Evolutionary conservation across 2,113 vertebrate species (phyloP), one percentile per base, ranked within the genome.

Genomic region (Gallinago undulata): DNA sequence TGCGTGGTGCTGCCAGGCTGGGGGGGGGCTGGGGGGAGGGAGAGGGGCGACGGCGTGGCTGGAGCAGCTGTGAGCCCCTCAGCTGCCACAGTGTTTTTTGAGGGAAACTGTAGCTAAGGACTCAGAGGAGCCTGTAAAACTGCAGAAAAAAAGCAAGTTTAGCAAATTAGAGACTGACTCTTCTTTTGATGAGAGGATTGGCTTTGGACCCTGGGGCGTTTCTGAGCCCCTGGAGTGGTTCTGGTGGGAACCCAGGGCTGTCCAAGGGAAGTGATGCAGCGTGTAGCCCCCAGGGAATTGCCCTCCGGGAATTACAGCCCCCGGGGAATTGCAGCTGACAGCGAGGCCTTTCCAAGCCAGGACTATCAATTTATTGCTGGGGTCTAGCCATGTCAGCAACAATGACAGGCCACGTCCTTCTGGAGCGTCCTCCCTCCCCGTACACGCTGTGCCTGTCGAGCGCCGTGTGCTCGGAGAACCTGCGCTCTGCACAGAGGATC

Each of bases 401-500:
- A 22, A 23, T 6, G 72, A 18, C 3, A 21, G 68, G 50, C 43
- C 24, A 0, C 4, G 50, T 68, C 64, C 45, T 63, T 67, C 66
- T 33, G 79, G 70, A 84, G 56, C 39, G 30, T 28, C 73, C 37
- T 69, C 41, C 19, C 59, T 11, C 51, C 62, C 17, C 0, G 1
- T 7, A 0, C 37, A 4, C 72, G 53, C 92, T n/a, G 27, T 19
- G 57, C 67, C 79, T 30, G 41, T 19, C 33, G 13, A 3, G 3
- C 1, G 1, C 57, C 0, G 0, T 9, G n/a, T 5, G 3, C 73
- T 24, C 11, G 2, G 41, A 62, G 41, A 28, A 43, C 50, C 41
- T 2, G 80, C 66, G 7, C 7, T 7, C 30, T 33, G 3, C 45
- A 1, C 9, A 6, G 19, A 13, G 25, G 35, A 4, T n/a, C 62